Percentiles rank a stretch among this genome's conserved stretches.
Conservation (phyloP, 1,140 invertebrate genomes). For the Hyphantria cunea region DNA sequence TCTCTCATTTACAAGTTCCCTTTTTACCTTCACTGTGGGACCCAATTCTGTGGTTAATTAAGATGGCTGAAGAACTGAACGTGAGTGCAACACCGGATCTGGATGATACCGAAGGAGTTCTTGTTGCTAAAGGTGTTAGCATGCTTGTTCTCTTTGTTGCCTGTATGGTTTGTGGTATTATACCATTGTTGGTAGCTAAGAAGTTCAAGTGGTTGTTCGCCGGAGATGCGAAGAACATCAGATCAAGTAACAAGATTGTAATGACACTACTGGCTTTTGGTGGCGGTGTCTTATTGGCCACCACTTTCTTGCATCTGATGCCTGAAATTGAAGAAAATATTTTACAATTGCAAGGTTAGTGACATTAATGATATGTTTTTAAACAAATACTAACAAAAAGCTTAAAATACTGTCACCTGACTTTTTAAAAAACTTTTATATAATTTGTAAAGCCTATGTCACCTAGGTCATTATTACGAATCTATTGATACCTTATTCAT, state of each 20-base stretch:
- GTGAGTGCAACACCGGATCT: no score
- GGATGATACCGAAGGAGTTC: constrained; percentile 69
- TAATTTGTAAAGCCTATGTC: no score
- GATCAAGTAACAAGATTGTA: constrained; percentile 67
- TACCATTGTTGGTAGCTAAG: constrained; percentile 86
- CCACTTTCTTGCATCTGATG: constrained; percentile 94
- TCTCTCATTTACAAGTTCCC: constrained; percentile 38
- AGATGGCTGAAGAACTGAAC: constrained; percentile 32
- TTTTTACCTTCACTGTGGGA: constrained; percentile 28
- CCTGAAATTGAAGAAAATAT: constrained; percentile 92
- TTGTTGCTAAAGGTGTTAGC: constrained; percentile 86
- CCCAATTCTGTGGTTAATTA: constrained; percentile 23
- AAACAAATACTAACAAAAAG: no score
- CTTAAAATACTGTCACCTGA: no score
- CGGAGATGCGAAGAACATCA: constrained; percentile 65
- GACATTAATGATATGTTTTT: no score
- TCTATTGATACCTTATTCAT: no score
- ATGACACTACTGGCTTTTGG: constrained; percentile 90
- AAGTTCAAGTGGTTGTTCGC: constrained; percentile 83
- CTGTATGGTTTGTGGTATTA: constrained; percentile 87
- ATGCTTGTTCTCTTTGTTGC: constrained; percentile 88
- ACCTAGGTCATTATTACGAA: no score
- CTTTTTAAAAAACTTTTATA: no score
- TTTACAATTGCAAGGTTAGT: constrained; percentile 80
- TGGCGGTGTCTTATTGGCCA: constrained; percentile 94